Conservation (phyloP, 53 echinoderm and acorn worm genomes). For the Echinometra lucunter region DNA sequence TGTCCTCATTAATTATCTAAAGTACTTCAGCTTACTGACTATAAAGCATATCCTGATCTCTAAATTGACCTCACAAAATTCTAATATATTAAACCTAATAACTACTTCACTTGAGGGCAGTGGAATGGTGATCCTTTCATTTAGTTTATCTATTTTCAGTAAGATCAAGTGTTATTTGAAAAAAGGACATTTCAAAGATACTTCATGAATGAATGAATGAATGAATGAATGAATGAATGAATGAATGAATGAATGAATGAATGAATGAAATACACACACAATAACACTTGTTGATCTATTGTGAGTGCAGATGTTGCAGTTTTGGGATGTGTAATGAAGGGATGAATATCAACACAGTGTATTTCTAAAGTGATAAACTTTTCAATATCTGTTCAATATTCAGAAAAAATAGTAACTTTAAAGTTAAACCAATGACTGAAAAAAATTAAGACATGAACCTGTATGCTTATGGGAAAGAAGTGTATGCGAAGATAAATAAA, state of each 20-base stretch:
- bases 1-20: neutral
- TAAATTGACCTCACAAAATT: constrained; percentile 30
- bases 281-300: neutral
- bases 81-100: neutral
- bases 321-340: neutral
- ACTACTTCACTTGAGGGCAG: neutral
- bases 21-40: neutral
- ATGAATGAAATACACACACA: neutral
- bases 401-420: neutral
- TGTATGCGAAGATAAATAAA: neutral
- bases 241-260: neutral
- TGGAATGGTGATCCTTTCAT: neutral
- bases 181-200: neutral
- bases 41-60: neutral
- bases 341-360: neutral
- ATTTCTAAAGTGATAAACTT: neutral
- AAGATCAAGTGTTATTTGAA: neutral
- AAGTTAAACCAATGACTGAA: no score
- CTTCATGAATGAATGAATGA: neutral
- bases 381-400: neutral
- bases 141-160: neutral
- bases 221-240: neutral
- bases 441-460: neutral
- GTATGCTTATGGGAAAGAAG: neutral
- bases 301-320: neutral